These are phyloP conservation scores for Bryconaethiops microstoma DNA, from an alignment of 2,797 vertebrate species.

Conservation along the genomic window DNA sequence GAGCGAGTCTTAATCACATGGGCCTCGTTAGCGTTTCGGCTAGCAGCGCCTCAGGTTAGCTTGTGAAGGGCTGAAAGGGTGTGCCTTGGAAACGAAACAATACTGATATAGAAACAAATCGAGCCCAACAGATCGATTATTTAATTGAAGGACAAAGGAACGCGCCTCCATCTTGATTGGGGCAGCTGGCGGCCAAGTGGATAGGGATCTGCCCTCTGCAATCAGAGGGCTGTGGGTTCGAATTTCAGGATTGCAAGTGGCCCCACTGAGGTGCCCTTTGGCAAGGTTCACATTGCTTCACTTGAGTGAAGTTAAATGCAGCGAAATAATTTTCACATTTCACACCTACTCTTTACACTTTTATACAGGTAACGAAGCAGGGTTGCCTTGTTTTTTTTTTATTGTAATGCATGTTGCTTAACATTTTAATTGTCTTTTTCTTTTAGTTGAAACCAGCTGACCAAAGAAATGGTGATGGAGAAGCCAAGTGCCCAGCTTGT, in stretches of 20 bases:
- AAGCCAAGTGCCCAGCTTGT: conserved; percentile 99
- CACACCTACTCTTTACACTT: no score
- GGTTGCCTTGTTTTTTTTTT: not conserved
- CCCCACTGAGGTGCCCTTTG: no score
- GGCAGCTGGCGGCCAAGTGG: conserved; percentile 1
- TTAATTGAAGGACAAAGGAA: not conserved
- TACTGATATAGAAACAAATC: not conserved
- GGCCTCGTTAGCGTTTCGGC: not conserved
- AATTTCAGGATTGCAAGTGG: no score
- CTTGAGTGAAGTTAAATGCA: no score
- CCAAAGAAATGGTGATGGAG: conserved; percentile 99
- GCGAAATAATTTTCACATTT: no score
- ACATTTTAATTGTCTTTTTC: not conserved
- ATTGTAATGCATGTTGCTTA: not conserved
- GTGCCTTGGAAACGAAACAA: not conserved
- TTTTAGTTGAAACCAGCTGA: conserved; percentile 87
- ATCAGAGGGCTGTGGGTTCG: no score
- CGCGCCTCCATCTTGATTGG: conserved; percentile 2
- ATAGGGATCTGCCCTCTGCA: no score
- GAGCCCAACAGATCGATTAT: not conserved
- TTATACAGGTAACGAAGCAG: not conserved
- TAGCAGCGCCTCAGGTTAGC: not conserved
- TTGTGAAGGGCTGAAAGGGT: not conserved
- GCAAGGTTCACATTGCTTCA: no score
- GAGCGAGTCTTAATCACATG: not conserved